Conservation (phyloP, 2,113 vertebrate genomes). For the Thoracochromis brauschi region DNA sequence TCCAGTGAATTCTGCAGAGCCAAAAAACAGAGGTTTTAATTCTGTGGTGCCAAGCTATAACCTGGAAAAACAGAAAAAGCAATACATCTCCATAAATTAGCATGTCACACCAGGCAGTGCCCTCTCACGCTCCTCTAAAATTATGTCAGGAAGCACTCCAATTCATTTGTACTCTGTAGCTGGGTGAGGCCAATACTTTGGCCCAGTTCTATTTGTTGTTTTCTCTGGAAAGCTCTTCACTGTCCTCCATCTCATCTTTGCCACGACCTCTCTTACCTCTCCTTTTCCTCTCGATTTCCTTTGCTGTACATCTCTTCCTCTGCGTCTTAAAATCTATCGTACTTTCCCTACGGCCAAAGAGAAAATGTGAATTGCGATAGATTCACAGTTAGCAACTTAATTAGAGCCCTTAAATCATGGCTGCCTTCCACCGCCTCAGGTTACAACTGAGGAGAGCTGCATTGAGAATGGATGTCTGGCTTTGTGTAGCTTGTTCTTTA, state of each 20-base stretch:
- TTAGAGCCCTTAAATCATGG: constrained; percentile 55
- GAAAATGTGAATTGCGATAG: constrained; percentile 46
- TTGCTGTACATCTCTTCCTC: not conserved
- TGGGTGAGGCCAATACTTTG: not conserved
- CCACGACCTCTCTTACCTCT: not conserved
- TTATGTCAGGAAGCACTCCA: not conserved
- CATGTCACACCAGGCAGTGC: not conserved
- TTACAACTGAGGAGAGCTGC: not conserved
- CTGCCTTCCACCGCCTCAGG: constrained; percentile 26
- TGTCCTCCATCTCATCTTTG: not conserved
- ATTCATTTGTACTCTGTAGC: not conserved
- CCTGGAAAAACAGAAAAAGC: constrained; percentile 7
- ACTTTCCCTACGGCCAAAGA: not conserved
- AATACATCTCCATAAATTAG: constrained; percentile 33
- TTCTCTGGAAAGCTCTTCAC: not conserved
- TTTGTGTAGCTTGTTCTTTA: not conserved
- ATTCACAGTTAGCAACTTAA: constrained; percentile 60
- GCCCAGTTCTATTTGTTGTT: not conserved
- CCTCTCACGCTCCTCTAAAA: not conserved
- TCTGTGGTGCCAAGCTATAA: not conserved
- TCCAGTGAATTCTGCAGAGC: not conserved
- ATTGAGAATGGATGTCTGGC: not conserved
- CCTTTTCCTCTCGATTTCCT: not conserved
- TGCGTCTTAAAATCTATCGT: constrained; percentile 24
- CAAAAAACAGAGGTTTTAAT: constrained; percentile 6